These are phyloP conservation scores for Catonia carolina DNA, from an alignment of 2,888 invertebrate species.

Conservation along the genomic window DNA sequence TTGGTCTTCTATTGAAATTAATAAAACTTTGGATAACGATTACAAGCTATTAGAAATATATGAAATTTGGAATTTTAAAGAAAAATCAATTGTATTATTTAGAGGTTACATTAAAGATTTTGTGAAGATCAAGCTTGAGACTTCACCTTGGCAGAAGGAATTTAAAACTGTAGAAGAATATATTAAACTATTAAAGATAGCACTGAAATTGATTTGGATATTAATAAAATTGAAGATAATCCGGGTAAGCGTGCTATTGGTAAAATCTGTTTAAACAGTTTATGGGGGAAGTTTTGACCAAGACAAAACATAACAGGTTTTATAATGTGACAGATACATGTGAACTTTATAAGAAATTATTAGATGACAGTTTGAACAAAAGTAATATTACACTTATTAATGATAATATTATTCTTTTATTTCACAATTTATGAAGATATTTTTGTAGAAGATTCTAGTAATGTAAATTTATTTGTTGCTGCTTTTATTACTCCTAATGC, in stretches of 20 bases:
- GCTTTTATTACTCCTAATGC: no score
- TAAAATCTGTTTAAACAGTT: conserved; percentile 32
- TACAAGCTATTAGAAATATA: no score
- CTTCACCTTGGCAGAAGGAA: neutral
- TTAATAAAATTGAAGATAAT: conserved; percentile 28
- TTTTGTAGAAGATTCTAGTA: no score
- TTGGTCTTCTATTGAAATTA: no score
- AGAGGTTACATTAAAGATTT: conserved; percentile 29
- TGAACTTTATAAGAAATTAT: no score
- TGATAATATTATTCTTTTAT: no score
- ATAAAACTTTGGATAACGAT: no score
- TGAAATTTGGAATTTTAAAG: conserved; percentile 24
- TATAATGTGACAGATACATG: no score
- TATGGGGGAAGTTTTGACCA: conserved; percentile 34
- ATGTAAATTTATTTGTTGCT: no score
- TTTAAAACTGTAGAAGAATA: conserved; percentile 26
- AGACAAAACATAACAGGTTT: conserved; percentile 26
- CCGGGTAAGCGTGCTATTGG: conserved; percentile 31
- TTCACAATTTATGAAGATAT: no score
- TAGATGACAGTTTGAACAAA: no score
- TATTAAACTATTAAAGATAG: conserved; percentile 28
- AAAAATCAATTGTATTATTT: conserved; percentile 27
- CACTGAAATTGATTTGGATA: conserved; percentile 30
- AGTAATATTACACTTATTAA: no score
- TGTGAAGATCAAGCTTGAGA: conserved; percentile 23